Base-by-base conservation (phyloP, 1,140 invertebrate genomes). In the Pseudomyrmex sp. region DNA sequence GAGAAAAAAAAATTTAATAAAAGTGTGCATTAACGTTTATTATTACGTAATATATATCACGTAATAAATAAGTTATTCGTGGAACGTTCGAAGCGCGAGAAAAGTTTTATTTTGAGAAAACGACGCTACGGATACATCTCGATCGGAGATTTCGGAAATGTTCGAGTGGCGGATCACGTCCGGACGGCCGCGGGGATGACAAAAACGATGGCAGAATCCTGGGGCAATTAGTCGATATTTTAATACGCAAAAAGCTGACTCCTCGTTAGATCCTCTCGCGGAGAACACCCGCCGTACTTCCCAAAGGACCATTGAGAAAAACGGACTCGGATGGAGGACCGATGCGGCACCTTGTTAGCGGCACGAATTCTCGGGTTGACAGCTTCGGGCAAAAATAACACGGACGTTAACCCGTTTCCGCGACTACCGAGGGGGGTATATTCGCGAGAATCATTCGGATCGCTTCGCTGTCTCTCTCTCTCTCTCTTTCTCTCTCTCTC, bases 191-290 rank as follows among this genome's bases (percentile, higher is more conserved):
- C n/a, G 8, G 13, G 18, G 48, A 23, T 56, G n/a, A 56, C 86
- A 88, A 90, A 86, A 91, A 89, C 90, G 80, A 79, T 68, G 66
- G 58, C 91, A 93, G 93, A 94, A 93, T 93, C 93, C 91, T 90
- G 89, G 91, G 90, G 92, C 93, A 94, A 94, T 94, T 94, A 94
- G 94, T 94, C 93, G 94, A 94, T 94, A 94, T 94, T 94, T 94
- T 93, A 94, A 93, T 94, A 92, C 91, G 91, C 92, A 94, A 94
- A 94, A 94, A 94, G 93, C 91, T 86, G 76, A 82, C 77, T 84
- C 89, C 93, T 93, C 92, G 93, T 94, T 93, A 93, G 93, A 92
- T 92, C 89, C 84, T 90, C 84, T 89, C 83, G 90, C 82, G 83
- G 79, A 85, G 82, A 84, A 74, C 72, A 87, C 86, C 83, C 87